Conservation (phyloP, 1,140 invertebrate species). For the Trinorchestia longiramus region DNA sequence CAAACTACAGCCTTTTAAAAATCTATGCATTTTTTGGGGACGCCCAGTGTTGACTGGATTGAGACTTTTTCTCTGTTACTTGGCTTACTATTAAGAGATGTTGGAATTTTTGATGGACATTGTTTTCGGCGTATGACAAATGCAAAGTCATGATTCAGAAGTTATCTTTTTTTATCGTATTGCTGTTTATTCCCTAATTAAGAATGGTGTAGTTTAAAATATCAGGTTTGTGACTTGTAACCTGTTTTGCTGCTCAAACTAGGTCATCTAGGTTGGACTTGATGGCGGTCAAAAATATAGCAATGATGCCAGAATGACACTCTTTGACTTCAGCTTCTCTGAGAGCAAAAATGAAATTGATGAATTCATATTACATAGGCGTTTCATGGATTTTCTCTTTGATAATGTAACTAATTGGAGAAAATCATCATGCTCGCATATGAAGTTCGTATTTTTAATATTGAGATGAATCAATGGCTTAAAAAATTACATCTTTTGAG, state of each 20-base stretch:
- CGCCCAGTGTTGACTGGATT: no score
- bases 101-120: not conserved
- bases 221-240: not conserved
- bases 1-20: no score
- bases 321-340: not conserved
- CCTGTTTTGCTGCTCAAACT: not conserved
- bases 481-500: not conserved
- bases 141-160: not conserved
- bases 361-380: not conserved
- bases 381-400: no score
- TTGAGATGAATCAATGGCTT: not conserved
- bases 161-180: not conserved
- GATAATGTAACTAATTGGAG: no score
- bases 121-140: not conserved
- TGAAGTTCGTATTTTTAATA: not conserved
- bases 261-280: not conserved
- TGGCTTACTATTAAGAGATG: no score
- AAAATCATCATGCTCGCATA: no score
- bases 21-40: no score
- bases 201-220: not conserved
- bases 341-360: not conserved
- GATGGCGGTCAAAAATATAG: not conserved
- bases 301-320: not conserved
- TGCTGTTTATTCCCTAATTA: not conserved
- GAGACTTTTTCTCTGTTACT: no score